Evolutionary conservation across 2,888 invertebrate genomes (phyloP).

Genomic region (Acleris sparsana): DNA sequence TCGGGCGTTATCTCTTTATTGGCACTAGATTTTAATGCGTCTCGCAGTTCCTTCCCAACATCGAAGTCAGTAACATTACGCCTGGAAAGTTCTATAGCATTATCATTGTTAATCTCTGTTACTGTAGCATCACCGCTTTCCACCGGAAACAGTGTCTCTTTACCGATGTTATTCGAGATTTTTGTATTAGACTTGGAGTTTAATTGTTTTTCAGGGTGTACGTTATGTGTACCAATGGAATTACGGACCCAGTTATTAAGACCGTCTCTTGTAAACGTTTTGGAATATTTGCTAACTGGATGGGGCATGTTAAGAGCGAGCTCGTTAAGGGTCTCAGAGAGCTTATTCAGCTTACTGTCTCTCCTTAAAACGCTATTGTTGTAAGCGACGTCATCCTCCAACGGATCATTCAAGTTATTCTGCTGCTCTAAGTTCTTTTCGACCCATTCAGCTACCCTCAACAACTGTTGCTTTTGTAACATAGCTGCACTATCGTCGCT

Average conservation of each 20-base stretch:
- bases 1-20: conserved; percentile 77
- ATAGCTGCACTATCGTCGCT: conserved; percentile 82
- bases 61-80: conserved; percentile 51
- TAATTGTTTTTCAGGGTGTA: conserved; percentile 49
- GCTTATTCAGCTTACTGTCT: conserved; percentile 67
- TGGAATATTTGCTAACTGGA: conserved; percentile 76
- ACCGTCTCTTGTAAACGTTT: conserved; percentile 60
- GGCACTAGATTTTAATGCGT: conserved; percentile 60
- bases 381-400: conserved; percentile 72
- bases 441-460: conserved; percentile 91
- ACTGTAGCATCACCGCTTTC: conserved; percentile 68
- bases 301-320: conserved; percentile 78
- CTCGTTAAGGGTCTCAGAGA: conserved; percentile 74
- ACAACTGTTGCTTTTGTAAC: conserved; percentile 85
- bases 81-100: conserved; percentile 55
- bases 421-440: conserved; percentile 85
- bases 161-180: conserved; percentile 59
- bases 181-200: conserved; percentile 50
- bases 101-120: conserved; percentile 66
- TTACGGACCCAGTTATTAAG: conserved; percentile 64
- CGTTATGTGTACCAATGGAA: conserved; percentile 45
- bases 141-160: conserved; percentile 76
- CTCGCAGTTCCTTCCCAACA: conserved; percentile 56
- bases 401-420: conserved; percentile 71
- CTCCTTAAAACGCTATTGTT: conserved; percentile 59